Evolutionary conservation across 1,140 invertebrate species (phyloP), one percentile per base, ranked within the genome.

Genomic region (Thaumetopoea pityocampa): DNA sequence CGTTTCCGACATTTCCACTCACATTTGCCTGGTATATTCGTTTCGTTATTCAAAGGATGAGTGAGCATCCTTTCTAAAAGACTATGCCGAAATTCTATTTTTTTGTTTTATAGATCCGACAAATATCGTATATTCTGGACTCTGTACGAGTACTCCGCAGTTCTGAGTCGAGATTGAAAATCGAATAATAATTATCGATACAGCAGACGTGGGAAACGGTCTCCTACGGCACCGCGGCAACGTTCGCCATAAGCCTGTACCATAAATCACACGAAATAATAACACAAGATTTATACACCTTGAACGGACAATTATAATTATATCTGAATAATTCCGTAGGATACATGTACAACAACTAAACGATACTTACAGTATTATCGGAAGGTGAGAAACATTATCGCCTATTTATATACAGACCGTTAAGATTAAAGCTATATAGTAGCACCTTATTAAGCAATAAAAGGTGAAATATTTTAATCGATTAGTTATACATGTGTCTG

Each of bases 251-350:
- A 54, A 53, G 40, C 45, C 24, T 22, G 38, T 10, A 12, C 30
- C 43, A 62, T 72, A 72, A 72, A 69, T 69, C 66, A 72, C 37
- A 49, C 33, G 11, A 23, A 16, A 56, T 46, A 62, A 56, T 52
- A 58, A 60, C 45, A 27, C 16, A 40, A 59, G 60, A 69, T 72
- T 67, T 72, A 72, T 63, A 40, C 40, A 34, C 33, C 49, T 44
- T 53, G 48, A 48, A 50, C 37, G 45, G 47, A 37, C 38, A 38
- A 43, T 29, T 47, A 48, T 58, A 66, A 70, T 70, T 65, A 70
- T 59, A 59, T 43, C 34, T 52, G 48, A 54, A 54, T 63, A 51
- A 48, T 33, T 33, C 26, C 20, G 18, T 4, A 30, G 27, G 2
- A 5, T 10, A 5, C 10, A 40, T 26, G 22, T 17, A 11, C 22